A percentile compares a stretch with the other conserved stretches of the same genome.
Conservation (phyloP, 2,113 vertebrate species). For the Cnemophilus loriae region DNA sequence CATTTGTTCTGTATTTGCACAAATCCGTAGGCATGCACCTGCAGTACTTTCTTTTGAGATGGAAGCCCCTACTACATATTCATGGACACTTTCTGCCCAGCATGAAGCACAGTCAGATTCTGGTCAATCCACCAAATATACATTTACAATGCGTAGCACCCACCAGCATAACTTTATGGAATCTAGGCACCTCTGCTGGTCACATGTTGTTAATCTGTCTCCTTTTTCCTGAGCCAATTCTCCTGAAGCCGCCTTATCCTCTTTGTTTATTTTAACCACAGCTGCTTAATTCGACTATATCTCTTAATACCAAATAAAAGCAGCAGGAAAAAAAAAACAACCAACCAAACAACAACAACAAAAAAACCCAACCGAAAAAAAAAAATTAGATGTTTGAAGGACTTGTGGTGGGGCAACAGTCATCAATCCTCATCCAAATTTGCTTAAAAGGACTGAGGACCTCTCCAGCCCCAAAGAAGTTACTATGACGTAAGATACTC, state of each 20-base stretch:
- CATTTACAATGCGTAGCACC: background rate
- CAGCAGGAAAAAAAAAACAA: background rate
- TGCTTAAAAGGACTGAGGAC: background rate
- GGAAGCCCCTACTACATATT: constrained; percentile 1
- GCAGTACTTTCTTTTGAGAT: constrained; percentile 12
- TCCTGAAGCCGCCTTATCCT: constrained; percentile 18
- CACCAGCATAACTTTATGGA: background rate
- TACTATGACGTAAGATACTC: background rate
- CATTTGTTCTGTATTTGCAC: background rate
- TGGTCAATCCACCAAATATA: background rate
- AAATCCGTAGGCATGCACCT: background rate
- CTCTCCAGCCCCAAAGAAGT: background rate
- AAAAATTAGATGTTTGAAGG: background rate
- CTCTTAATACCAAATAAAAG: constrained; percentile 33
- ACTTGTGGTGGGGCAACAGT: background rate
- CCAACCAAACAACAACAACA: too few relatives aligned
- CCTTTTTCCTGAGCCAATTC: background rate
- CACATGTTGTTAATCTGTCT: background rate
- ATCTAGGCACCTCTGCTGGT: background rate
- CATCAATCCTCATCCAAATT: background rate
- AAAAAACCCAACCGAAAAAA: too few relatives aligned
- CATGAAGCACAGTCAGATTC: background rate
- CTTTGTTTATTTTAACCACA: constrained; percentile 57
- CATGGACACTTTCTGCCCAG: background rate
- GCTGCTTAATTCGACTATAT: constrained; percentile 19